Conservation (phyloP, 37 sponge, comb jelly and placozoan species). For the Chondrilla cf. caribensis region DNA sequence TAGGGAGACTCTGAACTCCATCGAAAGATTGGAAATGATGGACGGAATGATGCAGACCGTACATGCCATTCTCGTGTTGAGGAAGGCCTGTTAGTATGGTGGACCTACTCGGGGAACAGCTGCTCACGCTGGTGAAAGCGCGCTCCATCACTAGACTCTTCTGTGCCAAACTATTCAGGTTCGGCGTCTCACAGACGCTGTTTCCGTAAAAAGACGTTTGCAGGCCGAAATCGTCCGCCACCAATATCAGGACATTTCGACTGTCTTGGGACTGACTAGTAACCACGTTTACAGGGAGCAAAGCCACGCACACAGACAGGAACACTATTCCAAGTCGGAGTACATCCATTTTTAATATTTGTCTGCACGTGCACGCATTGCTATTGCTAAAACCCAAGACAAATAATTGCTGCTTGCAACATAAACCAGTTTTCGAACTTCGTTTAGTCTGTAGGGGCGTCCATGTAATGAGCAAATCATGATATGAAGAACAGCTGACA, state of each 20-base stretch:
- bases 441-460: too few relatives aligned
- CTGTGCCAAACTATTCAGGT: slow-evolving; percentile 46
- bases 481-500: too few relatives aligned
- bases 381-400: too few relatives aligned
- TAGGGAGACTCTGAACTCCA: slow-evolving; percentile 61
- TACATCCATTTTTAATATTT: too few relatives aligned
- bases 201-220: slow-evolving; percentile 55
- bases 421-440: too few relatives aligned
- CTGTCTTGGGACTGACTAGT: too few relatives aligned
- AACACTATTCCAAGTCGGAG: too few relatives aligned
- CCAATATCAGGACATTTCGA: slow-evolving; percentile 58
- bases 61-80: slow-evolving; percentile 84
- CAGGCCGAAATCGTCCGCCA: slow-evolving; percentile 68
- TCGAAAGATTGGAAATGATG: slow-evolving; percentile 70
- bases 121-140: slow-evolving; percentile 73
- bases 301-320: too few relatives aligned
- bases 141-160: slow-evolving; percentile 33
- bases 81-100: slow-evolving; percentile 69
- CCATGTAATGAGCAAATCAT: too few relatives aligned
- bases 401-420: too few relatives aligned
- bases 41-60: slow-evolving; percentile 56
- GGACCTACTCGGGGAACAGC: slow-evolving; percentile 79
- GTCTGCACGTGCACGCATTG: too few relatives aligned
- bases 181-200: slow-evolving; percentile 56
- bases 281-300: too few relatives aligned